Conservation (phyloP, 2,113 vertebrate genomes). For the rat (Rattus norvegicus) region DNA sequence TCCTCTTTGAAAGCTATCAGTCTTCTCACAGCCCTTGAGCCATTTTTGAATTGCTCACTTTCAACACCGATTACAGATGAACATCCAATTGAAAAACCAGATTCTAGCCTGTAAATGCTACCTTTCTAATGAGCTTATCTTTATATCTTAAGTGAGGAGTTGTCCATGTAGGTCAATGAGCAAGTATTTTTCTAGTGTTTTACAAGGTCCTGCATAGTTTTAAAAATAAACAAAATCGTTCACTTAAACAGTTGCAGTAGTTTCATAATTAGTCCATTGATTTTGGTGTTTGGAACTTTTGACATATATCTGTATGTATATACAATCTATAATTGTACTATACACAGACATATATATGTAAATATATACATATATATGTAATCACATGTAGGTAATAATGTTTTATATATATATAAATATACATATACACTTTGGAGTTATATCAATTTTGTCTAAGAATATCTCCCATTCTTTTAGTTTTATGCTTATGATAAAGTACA, state of each 20-base stretch:
- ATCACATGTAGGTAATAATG: too few species aligned
- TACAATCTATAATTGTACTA: neutral
- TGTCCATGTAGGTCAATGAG: neutral
- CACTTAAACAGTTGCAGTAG: neutral
- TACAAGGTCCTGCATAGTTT: neutral
- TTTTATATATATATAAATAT: neutral
- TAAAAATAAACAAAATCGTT: neutral
- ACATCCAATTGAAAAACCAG: neutral
- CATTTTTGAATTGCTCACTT: neutral
- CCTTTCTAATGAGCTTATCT: neutral
- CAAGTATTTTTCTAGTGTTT: neutral
- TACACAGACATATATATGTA: neutral
- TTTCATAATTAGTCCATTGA: neutral
- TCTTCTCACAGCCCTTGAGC: neutral
- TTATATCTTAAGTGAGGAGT: neutral
- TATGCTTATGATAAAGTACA: neutral
- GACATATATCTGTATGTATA: neutral
- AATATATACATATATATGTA: rapidly evolving
- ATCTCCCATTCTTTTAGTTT: neutral
- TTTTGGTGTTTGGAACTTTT: neutral
- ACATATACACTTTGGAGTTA: neutral
- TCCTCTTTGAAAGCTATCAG: neutral
- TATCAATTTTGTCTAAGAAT: conserved; percentile 5
- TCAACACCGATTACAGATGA: neutral
- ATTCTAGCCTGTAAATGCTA: neutral